Percentiles rank a stretch among this genome's conserved stretches.
phyloP scores from a whole-genome alignment of 2,888 invertebrate species.

The Rhogogaster chlorosoma region DNA sequence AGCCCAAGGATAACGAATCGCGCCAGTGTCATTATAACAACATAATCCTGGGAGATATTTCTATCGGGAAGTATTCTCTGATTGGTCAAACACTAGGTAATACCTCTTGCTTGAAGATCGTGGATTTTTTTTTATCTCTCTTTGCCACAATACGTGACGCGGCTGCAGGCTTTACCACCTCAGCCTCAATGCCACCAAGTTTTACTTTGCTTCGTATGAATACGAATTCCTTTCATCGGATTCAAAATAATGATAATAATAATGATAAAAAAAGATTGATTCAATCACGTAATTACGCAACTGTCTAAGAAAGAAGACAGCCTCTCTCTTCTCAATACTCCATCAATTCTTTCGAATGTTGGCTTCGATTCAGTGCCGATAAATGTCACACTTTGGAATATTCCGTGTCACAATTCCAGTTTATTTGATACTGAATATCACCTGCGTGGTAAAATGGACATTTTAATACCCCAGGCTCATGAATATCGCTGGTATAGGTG shows the following conservation, averaged over 20 bases:
- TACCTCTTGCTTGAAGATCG: background rate
- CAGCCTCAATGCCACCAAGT: conserved; percentile 4
- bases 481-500: background rate
- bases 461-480: background rate
- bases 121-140: too few species aligned
- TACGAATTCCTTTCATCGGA: background rate
- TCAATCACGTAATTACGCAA: background rate
- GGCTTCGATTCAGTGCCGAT: background rate
- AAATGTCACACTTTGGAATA: background rate
- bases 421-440: background rate
- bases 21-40: conserved; percentile 10
- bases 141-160: background rate
- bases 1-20: conserved; percentile 13
- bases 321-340: background rate
- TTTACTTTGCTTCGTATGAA: background rate
- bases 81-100: background rate
- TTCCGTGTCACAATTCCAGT: background rate
- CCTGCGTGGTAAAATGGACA: background rate
- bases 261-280: background rate
- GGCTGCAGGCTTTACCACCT: background rate
- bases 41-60: background rate
- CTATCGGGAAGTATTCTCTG: background rate
- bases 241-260: background rate
- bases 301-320: background rate
- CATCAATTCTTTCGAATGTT: background rate